Conservation (phyloP, 2,797 vertebrate genomes). For the Falco novaeseelandiae region DNA sequence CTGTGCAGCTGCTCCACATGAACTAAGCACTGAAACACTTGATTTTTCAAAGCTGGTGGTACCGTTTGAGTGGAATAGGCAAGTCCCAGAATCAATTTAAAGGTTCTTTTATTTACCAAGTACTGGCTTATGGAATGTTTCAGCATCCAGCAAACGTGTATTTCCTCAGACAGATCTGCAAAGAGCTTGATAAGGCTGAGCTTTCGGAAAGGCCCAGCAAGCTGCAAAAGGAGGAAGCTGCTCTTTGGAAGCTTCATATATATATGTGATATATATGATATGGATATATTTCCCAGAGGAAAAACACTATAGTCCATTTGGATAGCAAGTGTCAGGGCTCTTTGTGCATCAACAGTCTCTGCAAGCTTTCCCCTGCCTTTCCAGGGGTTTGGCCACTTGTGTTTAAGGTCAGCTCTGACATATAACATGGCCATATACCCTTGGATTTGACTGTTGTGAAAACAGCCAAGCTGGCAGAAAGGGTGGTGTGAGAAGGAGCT, state of each 20-base stretch:
- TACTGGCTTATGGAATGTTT: neutral
- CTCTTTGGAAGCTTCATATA: neutral
- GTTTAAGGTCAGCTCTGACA: neutral
- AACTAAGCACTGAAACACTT: neutral
- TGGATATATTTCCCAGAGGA: neutral
- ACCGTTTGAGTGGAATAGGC: neutral
- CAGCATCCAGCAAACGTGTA: neutral
- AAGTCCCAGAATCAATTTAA: neutral
- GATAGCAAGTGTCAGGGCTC: neutral
- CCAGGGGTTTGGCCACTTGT: neutral
- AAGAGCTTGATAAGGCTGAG: neutral
- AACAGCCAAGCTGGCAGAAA: neutral
- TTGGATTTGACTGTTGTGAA: neutral
- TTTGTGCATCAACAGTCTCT: neutral
- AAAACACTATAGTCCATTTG: neutral
- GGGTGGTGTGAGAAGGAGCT: neutral
- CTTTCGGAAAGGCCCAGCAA: neutral
- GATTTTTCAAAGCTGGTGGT: neutral
- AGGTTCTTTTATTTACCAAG: neutral
- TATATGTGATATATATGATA: neutral
- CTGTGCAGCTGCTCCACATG: neutral
- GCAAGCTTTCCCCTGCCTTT: neutral
- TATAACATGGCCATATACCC: neutral
- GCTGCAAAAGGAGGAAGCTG: neutral
- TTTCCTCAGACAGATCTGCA: neutral